A percentile compares a stretch with the other conserved stretches of the same genome.
Conservation (phyloP, 2,888 invertebrate genomes). For the Hypselothyrea guttata region DNA sequence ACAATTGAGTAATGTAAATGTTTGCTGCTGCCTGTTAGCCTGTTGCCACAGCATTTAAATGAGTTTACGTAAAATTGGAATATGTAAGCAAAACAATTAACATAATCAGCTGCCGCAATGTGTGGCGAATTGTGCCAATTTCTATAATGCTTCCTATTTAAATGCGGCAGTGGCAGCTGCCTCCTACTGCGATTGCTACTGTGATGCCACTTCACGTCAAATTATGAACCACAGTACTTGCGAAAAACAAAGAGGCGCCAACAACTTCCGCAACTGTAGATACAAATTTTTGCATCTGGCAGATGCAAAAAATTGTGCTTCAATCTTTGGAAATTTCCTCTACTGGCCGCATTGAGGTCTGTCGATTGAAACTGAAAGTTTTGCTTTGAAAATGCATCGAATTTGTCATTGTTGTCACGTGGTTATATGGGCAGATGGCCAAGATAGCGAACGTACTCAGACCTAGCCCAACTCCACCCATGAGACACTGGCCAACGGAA, state of each 20-base stretch:
- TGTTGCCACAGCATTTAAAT: conserved; percentile 41
- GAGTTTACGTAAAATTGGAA: conserved; percentile 55
- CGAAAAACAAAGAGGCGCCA: conserved; percentile 17
- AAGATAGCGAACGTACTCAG: conserved; percentile 19
- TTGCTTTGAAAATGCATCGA: conserved; percentile 20
- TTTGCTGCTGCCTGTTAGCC: conserved; percentile 32
- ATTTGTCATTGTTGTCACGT: conserved; percentile 61
- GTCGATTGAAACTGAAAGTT: conserved; percentile 58
- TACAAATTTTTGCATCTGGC: conserved; percentile 12
- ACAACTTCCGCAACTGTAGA: conserved; percentile 33
- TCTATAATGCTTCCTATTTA: conserved; percentile 62
- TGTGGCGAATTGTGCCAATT: conserved; percentile 71
- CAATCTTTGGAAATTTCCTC: background rate
- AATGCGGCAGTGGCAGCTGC: conserved; percentile 57
- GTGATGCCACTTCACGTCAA: background rate
- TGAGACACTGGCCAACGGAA: conserved; percentile 6
- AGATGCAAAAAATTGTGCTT: conserved; percentile 29
- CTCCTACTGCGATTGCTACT: conserved; percentile 5
- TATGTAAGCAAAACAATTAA: conserved; percentile 63
- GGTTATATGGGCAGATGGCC: conserved; percentile 38
- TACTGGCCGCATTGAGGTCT: conserved; percentile 6
- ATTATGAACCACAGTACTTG: conserved; percentile 18
- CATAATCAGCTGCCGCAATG: conserved; percentile 62
- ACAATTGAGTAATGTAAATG: conserved; percentile 18
- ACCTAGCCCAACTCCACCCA: background rate